A percentile compares a stretch with the other conserved stretches of the same genome.
These are phyloP conservation scores for Cynopterus brachyotis DNA, from an alignment of 2,113 vertebrate genomes.

Conservation along the genomic window DNA sequence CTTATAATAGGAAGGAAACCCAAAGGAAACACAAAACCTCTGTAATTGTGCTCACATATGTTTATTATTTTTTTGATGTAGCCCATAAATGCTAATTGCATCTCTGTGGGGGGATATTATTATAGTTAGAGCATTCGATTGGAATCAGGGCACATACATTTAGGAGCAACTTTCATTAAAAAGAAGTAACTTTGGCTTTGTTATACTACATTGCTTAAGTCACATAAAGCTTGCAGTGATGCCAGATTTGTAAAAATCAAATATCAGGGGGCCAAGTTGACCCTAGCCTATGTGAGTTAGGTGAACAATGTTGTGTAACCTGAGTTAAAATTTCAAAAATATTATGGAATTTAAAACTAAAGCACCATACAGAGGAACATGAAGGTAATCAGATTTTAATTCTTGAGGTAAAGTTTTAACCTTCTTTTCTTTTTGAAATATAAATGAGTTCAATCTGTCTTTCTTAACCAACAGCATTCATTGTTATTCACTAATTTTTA, in stretches of 20 bases:
- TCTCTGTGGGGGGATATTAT: slow-evolving; percentile 14
- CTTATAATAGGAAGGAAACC: slow-evolving; percentile 23
- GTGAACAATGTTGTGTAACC: background rate
- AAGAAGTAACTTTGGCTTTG: background rate
- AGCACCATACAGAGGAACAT: background rate
- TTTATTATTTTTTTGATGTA: slow-evolving; percentile 54
- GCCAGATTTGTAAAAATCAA: background rate
- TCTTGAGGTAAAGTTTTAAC: background rate
- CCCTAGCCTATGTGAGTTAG: background rate
- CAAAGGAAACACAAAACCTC: background rate
- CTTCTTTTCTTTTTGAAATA: background rate
- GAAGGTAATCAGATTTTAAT: background rate
- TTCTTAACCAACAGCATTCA: background rate
- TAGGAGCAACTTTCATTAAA: slow-evolving; percentile 35
- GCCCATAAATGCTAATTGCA: slow-evolving; percentile 19
- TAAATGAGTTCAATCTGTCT: slow-evolving; percentile 40
- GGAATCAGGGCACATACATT: background rate
- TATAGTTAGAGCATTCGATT: slow-evolving; percentile 47
- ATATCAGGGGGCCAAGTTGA: background rate
- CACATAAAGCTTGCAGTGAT: background rate
- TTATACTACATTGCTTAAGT: slow-evolving; percentile 48
- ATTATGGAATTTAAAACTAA: slow-evolving; percentile 41
- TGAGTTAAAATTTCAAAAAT: slow-evolving; percentile 18
- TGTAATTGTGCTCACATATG: background rate
- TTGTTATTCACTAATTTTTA: background rate